phyloP scores from a whole-genome alignment of 2,888 invertebrate species.

The Pseudococcus viburni region DNA sequence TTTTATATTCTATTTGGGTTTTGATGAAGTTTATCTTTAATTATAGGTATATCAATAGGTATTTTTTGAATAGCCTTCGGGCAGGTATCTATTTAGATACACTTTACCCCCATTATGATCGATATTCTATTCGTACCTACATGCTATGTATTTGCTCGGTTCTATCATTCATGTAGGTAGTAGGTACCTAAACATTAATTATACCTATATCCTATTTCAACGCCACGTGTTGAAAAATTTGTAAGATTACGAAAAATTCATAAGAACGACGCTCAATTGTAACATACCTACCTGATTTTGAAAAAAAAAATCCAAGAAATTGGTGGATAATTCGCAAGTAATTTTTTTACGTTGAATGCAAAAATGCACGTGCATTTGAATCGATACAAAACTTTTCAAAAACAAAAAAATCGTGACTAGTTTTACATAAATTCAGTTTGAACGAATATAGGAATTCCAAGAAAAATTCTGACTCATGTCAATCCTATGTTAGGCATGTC shows the following conservation, averaged over 20 bases:
- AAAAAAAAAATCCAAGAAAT: slow-evolving; percentile 4
- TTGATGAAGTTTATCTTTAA: too few relatives aligned
- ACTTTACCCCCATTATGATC: too few relatives aligned
- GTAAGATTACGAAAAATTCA: neutral
- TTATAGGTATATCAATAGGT: too few relatives aligned
- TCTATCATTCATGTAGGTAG: too few relatives aligned
- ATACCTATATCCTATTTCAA: neutral
- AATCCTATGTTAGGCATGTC: too few relatives aligned
- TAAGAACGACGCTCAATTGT: neutral
- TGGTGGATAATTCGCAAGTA: neutral
- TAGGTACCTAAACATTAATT: too few relatives aligned
- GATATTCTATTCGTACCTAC: too few relatives aligned
- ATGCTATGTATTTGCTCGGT: too few relatives aligned
- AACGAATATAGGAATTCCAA: neutral
- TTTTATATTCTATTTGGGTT: too few relatives aligned
- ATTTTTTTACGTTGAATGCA: neutral
- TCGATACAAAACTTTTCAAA: neutral
- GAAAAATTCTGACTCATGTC: neutral
- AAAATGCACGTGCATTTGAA: neutral
- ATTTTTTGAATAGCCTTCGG: too few relatives aligned
- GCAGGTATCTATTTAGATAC: too few relatives aligned
- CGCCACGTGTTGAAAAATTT: neutral
- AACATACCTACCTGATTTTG: neutral
- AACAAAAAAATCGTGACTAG: slow-evolving; percentile 11
- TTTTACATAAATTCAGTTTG: neutral